phyloP scores from a whole-genome alignment of 2,113 vertebrate species.

The Serilophus lunatus region DNA sequence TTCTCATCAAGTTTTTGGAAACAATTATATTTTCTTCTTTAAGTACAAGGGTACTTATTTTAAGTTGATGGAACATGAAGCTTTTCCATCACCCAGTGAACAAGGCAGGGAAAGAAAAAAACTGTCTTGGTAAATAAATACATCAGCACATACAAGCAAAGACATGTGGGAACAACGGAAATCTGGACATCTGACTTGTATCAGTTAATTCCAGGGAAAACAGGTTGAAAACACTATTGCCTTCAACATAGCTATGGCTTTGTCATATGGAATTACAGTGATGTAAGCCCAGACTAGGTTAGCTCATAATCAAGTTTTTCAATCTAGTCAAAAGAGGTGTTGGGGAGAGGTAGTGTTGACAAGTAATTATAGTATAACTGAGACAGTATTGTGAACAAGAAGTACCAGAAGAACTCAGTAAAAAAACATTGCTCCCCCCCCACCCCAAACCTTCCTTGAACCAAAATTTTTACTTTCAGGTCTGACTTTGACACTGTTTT shows the following conservation, averaged over 20 bases:
- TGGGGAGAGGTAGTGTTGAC: not conserved
- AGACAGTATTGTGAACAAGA: not conserved
- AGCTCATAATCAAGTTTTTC: not conserved
- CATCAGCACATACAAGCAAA: not conserved
- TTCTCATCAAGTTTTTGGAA: not conserved
- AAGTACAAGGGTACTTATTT: not conserved
- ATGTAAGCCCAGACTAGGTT: not conserved
- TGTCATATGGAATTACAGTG: not conserved
- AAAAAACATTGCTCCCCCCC: not conserved
- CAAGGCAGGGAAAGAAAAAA: not conserved
- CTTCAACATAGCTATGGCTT: not conserved
- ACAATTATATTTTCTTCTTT: not conserved
- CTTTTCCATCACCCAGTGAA: not conserved
- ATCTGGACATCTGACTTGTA: not conserved
- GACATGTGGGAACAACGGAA: not conserved
- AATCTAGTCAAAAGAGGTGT: not conserved
- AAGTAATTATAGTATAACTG: not conserved
- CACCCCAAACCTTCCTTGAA: not conserved
- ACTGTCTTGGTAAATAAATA: not conserved
- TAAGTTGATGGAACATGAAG: not conserved
- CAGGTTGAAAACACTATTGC: not conserved
- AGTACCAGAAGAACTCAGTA: not conserved
- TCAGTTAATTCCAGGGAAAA: not conserved
- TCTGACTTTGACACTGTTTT: not conserved
- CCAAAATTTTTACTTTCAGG: not conserved